These are phyloP conservation scores for Aphelenchoides fujianensis DNA, from an alignment of 1,140 invertebrate genomes.

Conservation along the genomic window DNA sequence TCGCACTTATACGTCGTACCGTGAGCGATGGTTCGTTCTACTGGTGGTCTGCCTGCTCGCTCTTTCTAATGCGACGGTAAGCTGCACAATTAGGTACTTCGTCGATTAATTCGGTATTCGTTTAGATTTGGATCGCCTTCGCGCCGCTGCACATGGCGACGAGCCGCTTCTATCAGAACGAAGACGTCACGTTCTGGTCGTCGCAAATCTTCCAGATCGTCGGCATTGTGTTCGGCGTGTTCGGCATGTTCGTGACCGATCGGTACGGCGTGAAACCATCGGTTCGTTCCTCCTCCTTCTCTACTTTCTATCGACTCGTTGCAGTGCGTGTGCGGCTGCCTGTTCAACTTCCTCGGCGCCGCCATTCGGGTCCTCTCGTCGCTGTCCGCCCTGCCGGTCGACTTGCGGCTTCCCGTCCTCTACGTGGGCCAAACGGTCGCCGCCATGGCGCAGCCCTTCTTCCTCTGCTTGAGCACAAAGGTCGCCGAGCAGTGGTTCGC, in stretches of 20 bases:
- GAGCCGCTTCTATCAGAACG: slow-evolving; percentile 43
- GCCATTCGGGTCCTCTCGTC: slow-evolving; percentile 54
- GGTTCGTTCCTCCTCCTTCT: too few species aligned
- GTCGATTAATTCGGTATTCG: neutral
- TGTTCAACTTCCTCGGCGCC: slow-evolving; percentile 52
- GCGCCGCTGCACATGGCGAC: slow-evolving; percentile 49
- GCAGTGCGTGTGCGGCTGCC: slow-evolving; percentile 43
- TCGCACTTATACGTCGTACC: slow-evolving; percentile 23
- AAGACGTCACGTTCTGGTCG: slow-evolving; percentile 45
- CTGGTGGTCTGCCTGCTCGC: slow-evolving; percentile 54
- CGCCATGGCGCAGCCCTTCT: slow-evolving; percentile 56
- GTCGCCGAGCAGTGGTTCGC: slow-evolving; percentile 60
- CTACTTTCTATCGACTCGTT: too few species aligned
- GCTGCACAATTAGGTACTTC: neutral
- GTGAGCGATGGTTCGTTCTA: slow-evolving; percentile 51
- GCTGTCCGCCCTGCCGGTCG: slow-evolving; percentile 40
- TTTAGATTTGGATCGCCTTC: slow-evolving; percentile 52
- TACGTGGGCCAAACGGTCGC: slow-evolving; percentile 54
- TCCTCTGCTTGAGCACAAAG: slow-evolving; percentile 58
- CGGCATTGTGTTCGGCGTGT: slow-evolving; percentile 53
- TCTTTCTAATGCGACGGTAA: slow-evolving; percentile 59
- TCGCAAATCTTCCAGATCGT: slow-evolving; percentile 60
- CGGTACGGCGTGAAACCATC: slow-evolving; percentile 61
- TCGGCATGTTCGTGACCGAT: slow-evolving; percentile 60
- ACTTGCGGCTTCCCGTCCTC: slow-evolving; percentile 39